phyloP scores from a whole-genome alignment of 2,113 vertebrate genomes.

The Callopanchax toddi region DNA sequence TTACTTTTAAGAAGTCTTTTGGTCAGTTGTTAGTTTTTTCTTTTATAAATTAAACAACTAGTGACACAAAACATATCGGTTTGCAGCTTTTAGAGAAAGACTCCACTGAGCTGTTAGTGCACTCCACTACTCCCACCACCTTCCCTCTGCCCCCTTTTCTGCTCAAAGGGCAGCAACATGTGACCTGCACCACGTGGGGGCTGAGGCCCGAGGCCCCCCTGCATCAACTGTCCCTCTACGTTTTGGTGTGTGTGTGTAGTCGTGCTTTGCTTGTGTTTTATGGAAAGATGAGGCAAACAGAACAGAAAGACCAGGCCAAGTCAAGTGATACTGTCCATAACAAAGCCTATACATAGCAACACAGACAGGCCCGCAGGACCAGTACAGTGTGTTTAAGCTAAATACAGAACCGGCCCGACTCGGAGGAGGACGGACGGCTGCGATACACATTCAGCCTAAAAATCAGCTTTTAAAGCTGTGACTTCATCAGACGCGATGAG shows the following conservation, averaged over 20 bases:
- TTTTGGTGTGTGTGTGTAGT: constrained; percentile 15
- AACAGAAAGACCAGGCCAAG: constrained; percentile 46
- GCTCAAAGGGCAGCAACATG: constrained; percentile 53
- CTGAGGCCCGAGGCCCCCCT: constrained; percentile 21
- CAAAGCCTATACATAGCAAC: constrained; percentile 64
- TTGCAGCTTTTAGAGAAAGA: background rate
- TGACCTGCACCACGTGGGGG: constrained; percentile 46
- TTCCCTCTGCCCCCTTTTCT: constrained; percentile 28
- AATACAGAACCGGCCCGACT: constrained; percentile 52
- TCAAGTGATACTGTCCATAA: constrained; percentile 56
- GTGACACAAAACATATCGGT: background rate
- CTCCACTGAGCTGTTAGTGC: constrained; percentile 8
- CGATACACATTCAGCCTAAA: constrained; percentile 14
- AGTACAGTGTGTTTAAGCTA: constrained; percentile 58
- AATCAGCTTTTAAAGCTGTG: background rate
- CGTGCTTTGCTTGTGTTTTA: constrained; percentile 35
- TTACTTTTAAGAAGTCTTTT: constrained; percentile 10
- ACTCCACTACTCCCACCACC: constrained; percentile 4
- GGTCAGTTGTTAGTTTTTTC: constrained; percentile 32
- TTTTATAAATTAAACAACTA: background rate
- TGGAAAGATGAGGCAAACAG: constrained; percentile 48
- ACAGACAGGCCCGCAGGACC: constrained; percentile 50
- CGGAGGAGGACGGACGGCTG: constrained; percentile 7
- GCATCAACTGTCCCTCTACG: constrained; percentile 41
- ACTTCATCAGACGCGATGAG: background rate